Percentiles rank a stretch among this genome's conserved stretches.
These are phyloP conservation scores for Zophobas morio DNA, from an alignment of 1,140 invertebrate species.

Conservation along the genomic window DNA sequence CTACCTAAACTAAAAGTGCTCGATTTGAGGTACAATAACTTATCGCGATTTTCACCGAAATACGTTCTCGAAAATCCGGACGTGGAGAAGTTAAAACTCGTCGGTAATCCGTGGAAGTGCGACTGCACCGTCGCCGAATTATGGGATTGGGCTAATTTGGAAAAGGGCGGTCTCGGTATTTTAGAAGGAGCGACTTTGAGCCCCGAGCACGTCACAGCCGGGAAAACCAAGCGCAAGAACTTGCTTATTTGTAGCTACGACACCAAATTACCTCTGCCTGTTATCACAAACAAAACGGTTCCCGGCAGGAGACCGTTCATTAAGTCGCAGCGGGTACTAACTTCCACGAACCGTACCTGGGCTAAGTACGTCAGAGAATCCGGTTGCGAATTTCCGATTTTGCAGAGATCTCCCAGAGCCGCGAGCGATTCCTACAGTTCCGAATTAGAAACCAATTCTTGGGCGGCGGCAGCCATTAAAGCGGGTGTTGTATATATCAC, in stretches of 20 bases:
- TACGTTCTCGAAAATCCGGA: conserved; percentile 71
- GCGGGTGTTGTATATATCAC: conserved; percentile 54
- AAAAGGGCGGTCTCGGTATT: conserved; percentile 76
- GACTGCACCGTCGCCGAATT: conserved; percentile 79
- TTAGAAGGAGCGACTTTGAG: conserved; percentile 76
- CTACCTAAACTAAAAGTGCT: conserved; percentile 75
- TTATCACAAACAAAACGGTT: conserved; percentile 68
- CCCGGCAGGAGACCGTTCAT: conserved; percentile 72
- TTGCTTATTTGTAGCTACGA: conserved; percentile 78
- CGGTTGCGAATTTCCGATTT: conserved; percentile 69
- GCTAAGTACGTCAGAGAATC: conserved; percentile 81
- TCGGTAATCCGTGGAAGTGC: conserved; percentile 80
- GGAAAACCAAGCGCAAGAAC: conserved; percentile 76
- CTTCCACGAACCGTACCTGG: conserved; percentile 77
- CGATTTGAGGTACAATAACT: conserved; percentile 77
- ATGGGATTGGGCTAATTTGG: conserved; percentile 80
- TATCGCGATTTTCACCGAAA: conserved; percentile 73
- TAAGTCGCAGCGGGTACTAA: conserved; percentile 71
- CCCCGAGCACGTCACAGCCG: conserved; percentile 71
- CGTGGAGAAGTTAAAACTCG: conserved; percentile 74
- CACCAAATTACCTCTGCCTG: conserved; percentile 58
- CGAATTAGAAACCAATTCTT: conserved; percentile 57
- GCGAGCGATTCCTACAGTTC: conserved; percentile 41
- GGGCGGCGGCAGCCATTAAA: conserved; percentile 57
- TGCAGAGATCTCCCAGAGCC: conserved; percentile 55